Conservation (phyloP, 2,888 invertebrate species). For the Germaria angustata region DNA sequence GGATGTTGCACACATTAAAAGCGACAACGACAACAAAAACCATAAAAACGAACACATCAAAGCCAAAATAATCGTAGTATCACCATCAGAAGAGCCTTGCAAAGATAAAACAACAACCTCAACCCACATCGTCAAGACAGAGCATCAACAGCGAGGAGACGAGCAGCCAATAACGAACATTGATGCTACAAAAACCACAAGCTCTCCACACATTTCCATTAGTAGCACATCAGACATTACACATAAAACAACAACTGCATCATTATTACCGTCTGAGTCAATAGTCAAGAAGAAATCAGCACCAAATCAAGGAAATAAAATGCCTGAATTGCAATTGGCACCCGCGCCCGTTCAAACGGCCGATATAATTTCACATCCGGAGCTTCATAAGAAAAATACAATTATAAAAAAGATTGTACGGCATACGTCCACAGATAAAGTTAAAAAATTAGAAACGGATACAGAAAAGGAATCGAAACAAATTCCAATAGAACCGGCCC, state of each 20-base stretch:
- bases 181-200: conserved; percentile 65
- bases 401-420: conserved; percentile 72
- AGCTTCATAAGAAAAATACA: conserved; percentile 72
- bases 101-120: conserved; percentile 56
- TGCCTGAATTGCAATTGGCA: conserved; percentile 76
- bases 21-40: conserved; percentile 1
- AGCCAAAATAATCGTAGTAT: too few relatives aligned
- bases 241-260: conserved; percentile 46
- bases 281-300: conserved; percentile 39
- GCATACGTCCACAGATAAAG: conserved; percentile 70
- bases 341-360: conserved; percentile 72
- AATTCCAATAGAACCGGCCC: neutral
- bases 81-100: conserved; percentile 48
- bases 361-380: conserved; percentile 69
- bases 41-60: conserved; percentile 50
- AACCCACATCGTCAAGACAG: conserved; percentile 25
- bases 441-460: conserved; percentile 34
- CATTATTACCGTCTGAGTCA: conserved; percentile 27
- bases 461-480: neutral
- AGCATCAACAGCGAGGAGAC: conserved; percentile 60
- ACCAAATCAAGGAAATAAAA: conserved; percentile 50
- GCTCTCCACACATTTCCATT: conserved; percentile 64
- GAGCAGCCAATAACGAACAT: conserved; percentile 41
- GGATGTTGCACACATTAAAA: conserved; percentile 10
- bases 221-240: conserved; percentile 58